Evolutionary conservation across 2,888 invertebrate species (phyloP), one percentile per base, ranked within the genome.

Genomic region (Spilarctia lutea): DNA sequence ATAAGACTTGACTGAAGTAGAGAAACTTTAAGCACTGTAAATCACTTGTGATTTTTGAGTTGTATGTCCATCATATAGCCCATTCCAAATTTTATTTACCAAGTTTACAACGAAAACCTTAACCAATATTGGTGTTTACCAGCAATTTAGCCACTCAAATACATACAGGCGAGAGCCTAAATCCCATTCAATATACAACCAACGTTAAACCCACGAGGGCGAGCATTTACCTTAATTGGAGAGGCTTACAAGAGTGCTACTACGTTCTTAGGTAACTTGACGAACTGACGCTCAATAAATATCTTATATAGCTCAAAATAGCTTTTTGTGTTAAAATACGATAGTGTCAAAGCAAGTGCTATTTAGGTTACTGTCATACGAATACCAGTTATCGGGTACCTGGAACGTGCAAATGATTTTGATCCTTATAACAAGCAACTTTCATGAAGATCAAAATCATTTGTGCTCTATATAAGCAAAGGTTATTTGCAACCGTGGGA

Each of bases 141-240:
- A 60, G n/a, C 16, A 27, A 30, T 30, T 60, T 56, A 10, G 4
- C n/a, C 2, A 24, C 52, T 56, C n/a, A 56, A 27, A 27, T 60
- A 3, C 27, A 60, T 27, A 27, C 13, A 60, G 3, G 3, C 13
- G 3, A n/a, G 3, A 27, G 3, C 13, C 27, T 13, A 13, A 27
- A 13, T 60, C 60, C 27, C 4, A 60, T 60, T 27, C 60, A 60
- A 60, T 60, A 60, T 60, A n/a, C n/a, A 27, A 60, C 11, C 27
- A 13, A 60, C 60, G 27, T 60, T 27, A 60, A 48, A 60, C 60
- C 27, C 56, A 56, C 56, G 27, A 60, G 48, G 20, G 48, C n/a
- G 60, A 60, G 60, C 11, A 13, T 60, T 60, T 60, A 60, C 27
- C 60, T 60, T 60, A 60, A 60, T 60, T 60, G 60, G 60, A 60